Percentiles rank a stretch among this genome's conserved stretches.
phyloP scores from a whole-genome alignment of 1,140 invertebrate genomes.

The Scaptomyza pallida region DNA sequence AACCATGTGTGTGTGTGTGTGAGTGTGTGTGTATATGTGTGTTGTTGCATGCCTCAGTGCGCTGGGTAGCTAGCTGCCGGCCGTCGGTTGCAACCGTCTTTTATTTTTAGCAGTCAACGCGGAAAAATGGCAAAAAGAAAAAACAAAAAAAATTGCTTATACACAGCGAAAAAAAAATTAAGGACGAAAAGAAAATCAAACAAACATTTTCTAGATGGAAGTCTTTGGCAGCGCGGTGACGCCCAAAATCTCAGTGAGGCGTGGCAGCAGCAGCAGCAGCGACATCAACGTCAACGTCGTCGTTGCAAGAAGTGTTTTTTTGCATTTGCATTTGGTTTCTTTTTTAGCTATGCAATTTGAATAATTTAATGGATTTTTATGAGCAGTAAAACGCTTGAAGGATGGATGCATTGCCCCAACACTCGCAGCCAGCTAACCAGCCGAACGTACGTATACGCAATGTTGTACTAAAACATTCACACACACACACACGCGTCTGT shows the following conservation, averaged over 20 bases:
- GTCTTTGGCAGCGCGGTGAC: conserved; percentile 27
- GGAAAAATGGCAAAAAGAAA: conserved; percentile 58
- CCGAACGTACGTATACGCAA: background rate
- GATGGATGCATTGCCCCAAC: conserved; percentile 58
- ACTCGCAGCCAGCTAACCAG: conserved; percentile 5
- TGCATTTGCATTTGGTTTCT: no score
- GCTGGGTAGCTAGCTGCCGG: conserved; percentile 30
- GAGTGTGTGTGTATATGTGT: conserved; percentile 26
- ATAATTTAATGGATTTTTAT: conserved; percentile 84
- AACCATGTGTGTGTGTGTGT: conserved; percentile 10
- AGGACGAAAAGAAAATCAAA: conserved; percentile 3
- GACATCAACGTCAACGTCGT: conserved; percentile 1
- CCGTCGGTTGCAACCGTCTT: conserved; percentile 53
- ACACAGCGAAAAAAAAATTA: background rate
- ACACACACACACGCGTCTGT: background rate
- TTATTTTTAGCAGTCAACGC: conserved; percentile 75
- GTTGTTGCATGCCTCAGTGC: conserved; percentile 38
- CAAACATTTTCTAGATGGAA: conserved; percentile 20
- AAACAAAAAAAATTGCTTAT: background rate
- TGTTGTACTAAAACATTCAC: background rate
- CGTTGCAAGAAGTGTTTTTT: conserved; percentile 52
- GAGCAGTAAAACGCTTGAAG: conserved; percentile 78
- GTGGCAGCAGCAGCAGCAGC: conserved; percentile 25
- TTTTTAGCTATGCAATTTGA: conserved; percentile 69
- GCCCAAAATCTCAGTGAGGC: conserved; percentile 42